Evolutionary conservation across 2,888 invertebrate genomes (phyloP), one percentile per base, ranked within the genome.

Genomic region (Ptilodon capucinus): DNA sequence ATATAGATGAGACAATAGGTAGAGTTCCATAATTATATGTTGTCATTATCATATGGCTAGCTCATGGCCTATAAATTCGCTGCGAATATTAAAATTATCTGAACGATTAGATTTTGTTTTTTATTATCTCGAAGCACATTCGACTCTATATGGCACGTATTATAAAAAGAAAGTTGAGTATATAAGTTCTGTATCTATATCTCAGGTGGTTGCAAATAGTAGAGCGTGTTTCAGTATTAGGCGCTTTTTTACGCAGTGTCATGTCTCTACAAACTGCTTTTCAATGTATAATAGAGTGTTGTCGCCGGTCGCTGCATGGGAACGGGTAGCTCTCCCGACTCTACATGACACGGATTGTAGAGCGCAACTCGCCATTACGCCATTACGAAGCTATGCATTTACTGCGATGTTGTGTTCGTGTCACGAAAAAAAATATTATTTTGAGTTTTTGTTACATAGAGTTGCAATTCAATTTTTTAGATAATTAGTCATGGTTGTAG

Each of bases 301-400:
- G 81, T 82, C 81, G 66, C 68, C 64, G 70, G 75, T 74, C 77
- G 66, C 57, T 66, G 69, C 82, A 81, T 87, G 88, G 88, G 87
- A 89, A 86, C 87, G 81, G 68, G 83, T 82, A 77, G 80, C 79
- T 44, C 62, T 59, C 50, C 48, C 61, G 54, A 52, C 64, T 65
- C 46, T 73, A 76, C 83, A 80, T 75, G 80, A 81, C 81, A 81
- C 75, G 82, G 74, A 83, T 82, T 78, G 82, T 82, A 82, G 81
- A 79, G 77, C 48, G 53, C 74, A 70, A 68, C 68, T 71, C 71
- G 68, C 75, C 67, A 82, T 81, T 80, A 82, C 78, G 62, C 74
- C 70, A 79, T 78, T 78, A 79, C 64, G 64, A 50, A 46, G 48
- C 58, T 54, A 63, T 57, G 52, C 64, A 57, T 62, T 65, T 71